Base-by-base conservation (phyloP, 1,140 invertebrate species). In the Ectropis grisescens region DNA sequence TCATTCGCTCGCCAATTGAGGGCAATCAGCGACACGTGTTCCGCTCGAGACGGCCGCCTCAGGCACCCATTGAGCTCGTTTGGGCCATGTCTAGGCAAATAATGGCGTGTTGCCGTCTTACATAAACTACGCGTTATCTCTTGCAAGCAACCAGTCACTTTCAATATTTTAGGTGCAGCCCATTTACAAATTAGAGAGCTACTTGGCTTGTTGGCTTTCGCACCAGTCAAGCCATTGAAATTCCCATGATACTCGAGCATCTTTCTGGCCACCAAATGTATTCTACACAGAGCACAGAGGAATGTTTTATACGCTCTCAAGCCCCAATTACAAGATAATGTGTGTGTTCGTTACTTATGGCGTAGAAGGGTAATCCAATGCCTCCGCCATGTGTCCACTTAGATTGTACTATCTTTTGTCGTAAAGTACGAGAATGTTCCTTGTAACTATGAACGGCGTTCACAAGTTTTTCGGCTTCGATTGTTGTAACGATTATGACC, bases 1-100 rank as follows among this genome's bases (percentile, higher is more conserved):
- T 80, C 78, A 80, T 80, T 80, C 66, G 72, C 58, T 60, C 67
- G 75, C 72, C 75, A 80, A 80, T 80, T 80, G 75, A 52, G 75
- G 70, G 60, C 75, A 78, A 80, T 80, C 75, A 80, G 49, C 52
- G 67, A 69, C 72, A 80, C 75, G 75, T 80, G 75, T 75, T 75
- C 55, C 62, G 58, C 43, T 36, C 51, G 58, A 72, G 70, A 72
- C 61, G 67, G 43, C 59, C 61, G 66, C 58, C 65, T 72, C 56
- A 61, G 36, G 52, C 60, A 49, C 61, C 62, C 58, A 75, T 74
- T 79, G 55, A 67, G 66, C 62, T 67, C 50, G 47, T 67, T 69
- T 6, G n/a, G 16, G 8, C 8, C 16, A 8, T 19, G 16, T 19
- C 16, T 19, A 19, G 16, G 16, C 16, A 19, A 19, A 19, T 19